Evolutionary conservation across 2,888 invertebrate genomes (phyloP).

Genomic region (Notodonta ziczac): DNA sequence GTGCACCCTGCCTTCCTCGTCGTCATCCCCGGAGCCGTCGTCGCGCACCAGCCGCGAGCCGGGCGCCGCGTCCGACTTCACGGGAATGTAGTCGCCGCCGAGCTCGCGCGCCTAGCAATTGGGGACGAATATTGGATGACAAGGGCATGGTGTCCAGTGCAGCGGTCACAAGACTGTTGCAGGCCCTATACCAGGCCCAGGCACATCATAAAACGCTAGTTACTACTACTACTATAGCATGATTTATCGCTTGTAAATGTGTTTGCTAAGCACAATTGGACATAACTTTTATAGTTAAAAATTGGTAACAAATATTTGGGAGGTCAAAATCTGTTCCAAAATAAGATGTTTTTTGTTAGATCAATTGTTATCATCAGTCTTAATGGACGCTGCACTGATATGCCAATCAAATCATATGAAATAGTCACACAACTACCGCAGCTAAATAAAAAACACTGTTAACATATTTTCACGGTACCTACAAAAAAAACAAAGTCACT

Average conservation of each 20-base stretch:
- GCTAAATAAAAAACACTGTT: no score
- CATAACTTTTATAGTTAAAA: no score
- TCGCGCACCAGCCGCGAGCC: slow-evolving; percentile 88
- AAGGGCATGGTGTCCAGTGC: not conserved
- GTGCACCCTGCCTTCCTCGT: slow-evolving; percentile 92
- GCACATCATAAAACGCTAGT: not conserved
- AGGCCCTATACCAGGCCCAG: no score
- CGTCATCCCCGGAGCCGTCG: slow-evolving; percentile 92
- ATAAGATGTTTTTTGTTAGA: no score
- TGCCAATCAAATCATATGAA: not conserved
- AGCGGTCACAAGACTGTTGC: slow-evolving; percentile 25
- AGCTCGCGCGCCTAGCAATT: slow-evolving; percentile 73
- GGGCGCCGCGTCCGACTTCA: slow-evolving; percentile 58
- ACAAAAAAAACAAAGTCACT: no score
- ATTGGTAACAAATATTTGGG: no score
- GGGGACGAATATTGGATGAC: slow-evolving; percentile 30
- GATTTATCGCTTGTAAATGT: no score
- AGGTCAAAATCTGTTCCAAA: no score
- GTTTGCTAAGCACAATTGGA: no score
- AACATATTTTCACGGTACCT: no score
- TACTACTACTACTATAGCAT: no score
- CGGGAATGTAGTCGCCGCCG: slow-evolving; percentile 82
- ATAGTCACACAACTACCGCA: not conserved
- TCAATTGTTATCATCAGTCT: slow-evolving; percentile 9
- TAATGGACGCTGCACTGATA: slow-evolving; percentile 12